Evolutionary conservation across 2,888 invertebrate species (phyloP).

Genomic region (Dicroscelio sp.): DNA sequence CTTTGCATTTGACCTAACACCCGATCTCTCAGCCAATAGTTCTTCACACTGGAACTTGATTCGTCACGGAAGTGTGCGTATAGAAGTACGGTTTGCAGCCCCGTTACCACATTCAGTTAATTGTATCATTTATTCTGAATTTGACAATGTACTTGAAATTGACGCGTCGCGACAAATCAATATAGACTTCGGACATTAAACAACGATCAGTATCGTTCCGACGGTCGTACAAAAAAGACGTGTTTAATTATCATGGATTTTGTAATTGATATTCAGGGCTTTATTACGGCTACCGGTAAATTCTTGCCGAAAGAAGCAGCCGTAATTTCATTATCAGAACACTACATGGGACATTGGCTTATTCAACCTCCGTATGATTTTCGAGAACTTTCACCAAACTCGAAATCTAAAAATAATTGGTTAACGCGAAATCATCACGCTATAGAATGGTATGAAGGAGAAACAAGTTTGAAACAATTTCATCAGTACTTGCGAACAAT

Average conservation of each 20-base stretch:
- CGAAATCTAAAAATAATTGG: slow-evolving; percentile 2
- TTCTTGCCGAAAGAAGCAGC: slow-evolving; percentile 37
- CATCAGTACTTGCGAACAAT: not conserved
- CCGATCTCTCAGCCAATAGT: slow-evolving; percentile 83
- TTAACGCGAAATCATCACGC: slow-evolving; percentile 10
- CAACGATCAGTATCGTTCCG: not conserved
- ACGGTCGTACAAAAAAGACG: too few species aligned
- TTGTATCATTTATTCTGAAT: slow-evolving; percentile 85
- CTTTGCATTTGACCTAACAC: slow-evolving; percentile 86
- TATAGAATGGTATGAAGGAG: not conserved
- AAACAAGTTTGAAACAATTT: not conserved
- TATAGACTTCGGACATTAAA: slow-evolving; percentile 30
- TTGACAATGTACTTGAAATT: slow-evolving; percentile 87
- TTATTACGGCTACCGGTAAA: not conserved
- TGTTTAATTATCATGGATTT: not conserved
- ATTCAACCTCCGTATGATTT: not conserved
- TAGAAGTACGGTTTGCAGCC: slow-evolving; percentile 83
- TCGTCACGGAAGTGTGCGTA: slow-evolving; percentile 81
- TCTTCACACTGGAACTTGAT: slow-evolving; percentile 77
- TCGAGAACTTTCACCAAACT: not conserved
- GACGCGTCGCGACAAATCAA: slow-evolving; percentile 73
- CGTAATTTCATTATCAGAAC: not conserved
- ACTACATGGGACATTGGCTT: slow-evolving; percentile 25
- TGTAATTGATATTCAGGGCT: slow-evolving; percentile 40
- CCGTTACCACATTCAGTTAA: slow-evolving; percentile 72